Base-by-base conservation (phyloP, 2,113 vertebrate genomes). In the Coryphaenoides rupestris region DNA sequence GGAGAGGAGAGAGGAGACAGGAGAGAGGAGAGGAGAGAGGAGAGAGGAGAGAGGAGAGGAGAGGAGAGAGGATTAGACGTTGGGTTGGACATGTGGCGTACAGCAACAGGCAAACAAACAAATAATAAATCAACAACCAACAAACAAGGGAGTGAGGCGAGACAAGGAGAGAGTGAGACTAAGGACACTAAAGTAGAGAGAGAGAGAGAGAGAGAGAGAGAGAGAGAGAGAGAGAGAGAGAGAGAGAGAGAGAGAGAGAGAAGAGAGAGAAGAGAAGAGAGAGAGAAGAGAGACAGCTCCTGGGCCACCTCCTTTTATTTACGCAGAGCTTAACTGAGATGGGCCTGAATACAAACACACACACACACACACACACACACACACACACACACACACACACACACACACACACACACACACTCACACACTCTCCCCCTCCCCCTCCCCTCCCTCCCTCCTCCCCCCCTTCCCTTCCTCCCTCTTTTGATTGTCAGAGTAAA, bases 281-380 rank as follows among this genome's bases (percentile, higher is more conserved):
- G n/a, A 45, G 92, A 93, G 89, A 92, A 91, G 91, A 91, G 91
- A 84, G 90, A 90, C 90, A 85, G 91, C 93, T 91, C 92, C 92
- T 85, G 91, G 92, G 91, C 92, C 91, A 74, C 65, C 46, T 70
- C 47, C 47, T 50, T 92, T 91, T 94, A 91, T 95, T 95, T 97
- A 96, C 94, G 96, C 94, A 92, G 92, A 90, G 93, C 92, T 96
- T 95, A 96, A 97, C 93, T 92, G 92, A 93, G 93, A 95, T 96
- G 89, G 91, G 91, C 90, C 86, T 82, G 77, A 97, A 98, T 96
- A 96, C 92, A 97, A 98, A 89, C 91, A 89, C 86, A 88, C 84
- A 87, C 81, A 92, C 89, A 89, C n/a, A 89, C 91, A 89, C 86
- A 88, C 84, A 87, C 81, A 92, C 89, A 89, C n/a, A 98, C 95